phyloP scores from a whole-genome alignment of 2,797 vertebrate species.

The Gallinago nigripennis region DNA sequence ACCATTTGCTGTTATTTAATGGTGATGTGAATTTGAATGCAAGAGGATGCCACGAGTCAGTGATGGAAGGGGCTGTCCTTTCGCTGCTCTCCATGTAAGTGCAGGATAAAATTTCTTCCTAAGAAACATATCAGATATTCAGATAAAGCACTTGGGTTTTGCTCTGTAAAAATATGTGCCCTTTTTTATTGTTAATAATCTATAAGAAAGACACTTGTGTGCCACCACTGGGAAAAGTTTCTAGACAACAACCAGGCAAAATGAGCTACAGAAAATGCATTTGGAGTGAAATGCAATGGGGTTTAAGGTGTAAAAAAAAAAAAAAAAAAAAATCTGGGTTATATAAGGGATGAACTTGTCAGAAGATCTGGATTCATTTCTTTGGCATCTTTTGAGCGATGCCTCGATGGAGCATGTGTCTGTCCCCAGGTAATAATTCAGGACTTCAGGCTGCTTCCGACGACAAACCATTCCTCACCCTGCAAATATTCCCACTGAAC shows the following conservation, averaged over 20 bases:
- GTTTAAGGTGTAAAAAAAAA: neutral
- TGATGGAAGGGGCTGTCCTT: neutral
- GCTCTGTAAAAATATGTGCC: neutral
- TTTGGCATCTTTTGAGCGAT: neutral
- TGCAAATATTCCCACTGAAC: neutral
- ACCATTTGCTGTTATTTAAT: neutral
- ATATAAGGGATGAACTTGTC: neutral
- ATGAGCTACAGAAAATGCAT: neutral
- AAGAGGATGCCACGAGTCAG: neutral
- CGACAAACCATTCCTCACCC: neutral
- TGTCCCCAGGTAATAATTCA: neutral
- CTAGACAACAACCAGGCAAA: neutral
- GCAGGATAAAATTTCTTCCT: neutral
- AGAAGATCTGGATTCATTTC: neutral
- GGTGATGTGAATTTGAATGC: neutral
- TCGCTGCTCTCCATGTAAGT: fast-evolving
- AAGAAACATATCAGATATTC: neutral
- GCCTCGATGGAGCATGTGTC: neutral
- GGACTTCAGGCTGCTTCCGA: neutral
- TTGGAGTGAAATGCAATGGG: neutral
- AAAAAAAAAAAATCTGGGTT: neutral
- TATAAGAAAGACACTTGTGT: neutral
- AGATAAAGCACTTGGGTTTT: neutral
- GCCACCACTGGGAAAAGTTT: neutral
- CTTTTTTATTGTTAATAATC: neutral